Evolutionary conservation across 1,140 invertebrate genomes (phyloP), one percentile per base, ranked within the genome.

Genomic region (Drosophila mayri): DNA sequence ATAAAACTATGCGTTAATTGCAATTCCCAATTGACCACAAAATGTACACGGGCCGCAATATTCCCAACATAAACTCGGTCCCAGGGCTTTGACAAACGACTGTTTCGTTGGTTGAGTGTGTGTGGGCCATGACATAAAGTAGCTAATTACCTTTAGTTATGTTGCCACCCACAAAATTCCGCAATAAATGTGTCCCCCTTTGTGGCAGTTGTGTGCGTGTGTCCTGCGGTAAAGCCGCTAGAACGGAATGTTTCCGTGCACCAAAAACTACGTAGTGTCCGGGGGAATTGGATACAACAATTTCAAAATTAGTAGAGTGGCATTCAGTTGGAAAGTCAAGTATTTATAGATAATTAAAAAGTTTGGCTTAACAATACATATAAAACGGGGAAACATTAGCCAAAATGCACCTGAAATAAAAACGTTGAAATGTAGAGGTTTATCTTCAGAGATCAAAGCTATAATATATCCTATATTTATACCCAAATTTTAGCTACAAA

Each of bases 141-240:
- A 88, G 84, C 84, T 88, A 88, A 88, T 88, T 88, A 90, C 77
- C 67, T 80, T 88, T 88, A 90, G 84, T 90, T 88, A 88, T 88
- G 84, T 75, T 83, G 65, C 77, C 76, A 58, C 81, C 85, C 84
- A 81, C 85, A 75, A 83, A 87, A 83, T 77, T 58, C 68, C 67
- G 73, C 67, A 83, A 87, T 77, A 88, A 80, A 87, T 88, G 80
- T 61, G 66, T 49, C 73, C 57, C 46, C 61, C 47, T 8, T 35
- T 49, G 64, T 44, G 55, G 40, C n/a, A 41, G 38, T 37, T 32
- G 37, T 46, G 37, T 60, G 44, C 44, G 60, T 66, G 46, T 64
- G 28, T 49, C n/a, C 43, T 78, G 84, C 43, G 79, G 83, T 77
- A 67, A 62, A 63, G 76, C 49, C 43, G 46, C 43, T 65, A 82